These are phyloP conservation scores for Trissolcus brochymenae DNA, from an alignment of 2,888 invertebrate species.

Conservation along the genomic window DNA sequence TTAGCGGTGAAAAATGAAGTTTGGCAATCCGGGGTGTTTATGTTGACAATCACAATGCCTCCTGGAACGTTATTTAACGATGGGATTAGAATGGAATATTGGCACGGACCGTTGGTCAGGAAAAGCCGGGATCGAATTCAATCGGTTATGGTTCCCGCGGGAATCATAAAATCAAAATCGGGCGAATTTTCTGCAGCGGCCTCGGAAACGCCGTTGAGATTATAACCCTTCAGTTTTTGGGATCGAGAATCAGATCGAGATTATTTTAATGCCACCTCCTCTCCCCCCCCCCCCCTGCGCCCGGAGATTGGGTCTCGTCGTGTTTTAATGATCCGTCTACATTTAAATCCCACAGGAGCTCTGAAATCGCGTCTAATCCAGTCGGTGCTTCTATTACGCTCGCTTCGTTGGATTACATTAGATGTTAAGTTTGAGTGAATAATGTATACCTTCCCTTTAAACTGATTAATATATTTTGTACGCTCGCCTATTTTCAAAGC, in stretches of 20 bases:
- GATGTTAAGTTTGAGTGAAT: conserved; percentile 56
- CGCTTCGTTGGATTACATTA: conserved; percentile 56
- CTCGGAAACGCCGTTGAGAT: conserved; percentile 30
- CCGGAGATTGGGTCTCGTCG: conserved; percentile 50
- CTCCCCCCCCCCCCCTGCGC: too few relatives aligned
- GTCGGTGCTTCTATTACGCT: conserved; percentile 54
- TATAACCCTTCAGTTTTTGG: conserved; percentile 59
- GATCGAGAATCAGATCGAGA: conserved; percentile 61
- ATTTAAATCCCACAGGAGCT: conserved; percentile 56
- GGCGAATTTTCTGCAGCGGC: conserved; percentile 18
- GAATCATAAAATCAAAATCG: conserved; percentile 58
- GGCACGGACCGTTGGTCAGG: conserved; percentile 45
- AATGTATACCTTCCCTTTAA: conserved; percentile 52
- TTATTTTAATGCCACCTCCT: conserved; percentile 63
- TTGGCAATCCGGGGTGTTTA: conserved; percentile 19
- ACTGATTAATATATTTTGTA: conserved; percentile 58
- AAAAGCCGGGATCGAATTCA: conserved; percentile 47
- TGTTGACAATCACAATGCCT: conserved; percentile 36
- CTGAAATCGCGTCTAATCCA: conserved; percentile 58
- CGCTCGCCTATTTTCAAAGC: conserved; percentile 51
- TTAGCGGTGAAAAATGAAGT: neutral
- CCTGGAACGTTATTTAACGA: conserved; percentile 36
- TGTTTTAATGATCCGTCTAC: conserved; percentile 59
- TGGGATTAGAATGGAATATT: conserved; percentile 33
- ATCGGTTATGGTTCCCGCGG: conserved; percentile 49